phyloP scores from a whole-genome alignment of 2,888 invertebrate species.

The Salticus scenicus region DNA sequence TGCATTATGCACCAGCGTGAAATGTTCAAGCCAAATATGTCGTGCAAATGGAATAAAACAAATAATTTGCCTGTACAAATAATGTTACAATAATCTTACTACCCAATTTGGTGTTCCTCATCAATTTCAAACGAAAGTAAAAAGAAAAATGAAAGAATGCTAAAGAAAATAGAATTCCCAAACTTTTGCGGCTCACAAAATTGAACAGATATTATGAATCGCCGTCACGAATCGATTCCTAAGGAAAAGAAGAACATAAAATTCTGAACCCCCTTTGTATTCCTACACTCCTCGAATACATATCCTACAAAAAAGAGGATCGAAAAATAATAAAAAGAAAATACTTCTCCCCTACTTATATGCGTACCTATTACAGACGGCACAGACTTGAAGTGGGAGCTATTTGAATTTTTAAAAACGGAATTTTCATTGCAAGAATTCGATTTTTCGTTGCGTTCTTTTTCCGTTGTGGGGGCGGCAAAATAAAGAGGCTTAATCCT shows the following conservation, averaged over 20 bases:
- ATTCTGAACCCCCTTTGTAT: constrained; percentile 8
- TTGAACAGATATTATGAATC: constrained; percentile 61
- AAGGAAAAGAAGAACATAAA: constrained; percentile 55
- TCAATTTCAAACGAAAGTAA: too few species aligned
- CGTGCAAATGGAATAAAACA: too few species aligned
- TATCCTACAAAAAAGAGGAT: constrained; percentile 54
- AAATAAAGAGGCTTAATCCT: constrained; percentile 69
- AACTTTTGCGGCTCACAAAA: not conserved
- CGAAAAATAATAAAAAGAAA: constrained; percentile 27
- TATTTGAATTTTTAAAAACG: constrained; percentile 61
- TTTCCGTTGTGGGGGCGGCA: constrained; percentile 30
- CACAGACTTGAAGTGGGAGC: constrained; percentile 46
- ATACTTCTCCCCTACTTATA: constrained; percentile 34
- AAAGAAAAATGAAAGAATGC: too few species aligned
- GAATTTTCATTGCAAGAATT: constrained; percentile 55
- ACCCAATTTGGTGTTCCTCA: too few species aligned
- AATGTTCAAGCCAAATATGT: too few species aligned
- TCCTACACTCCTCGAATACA: constrained; percentile 30
- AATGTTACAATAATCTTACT: too few species aligned
- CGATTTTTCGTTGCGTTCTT: constrained; percentile 53
- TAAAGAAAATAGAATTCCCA: not conserved
- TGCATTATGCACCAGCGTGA: too few species aligned
- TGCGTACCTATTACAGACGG: constrained; percentile 55
- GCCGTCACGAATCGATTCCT: constrained; percentile 49
- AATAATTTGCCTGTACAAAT: too few species aligned